Percentiles rank a stretch among this genome's conserved stretches.
Evolutionary conservation across 2,113 vertebrate genomes (phyloP).

Genomic region (Bufo gargarizans): DNA sequence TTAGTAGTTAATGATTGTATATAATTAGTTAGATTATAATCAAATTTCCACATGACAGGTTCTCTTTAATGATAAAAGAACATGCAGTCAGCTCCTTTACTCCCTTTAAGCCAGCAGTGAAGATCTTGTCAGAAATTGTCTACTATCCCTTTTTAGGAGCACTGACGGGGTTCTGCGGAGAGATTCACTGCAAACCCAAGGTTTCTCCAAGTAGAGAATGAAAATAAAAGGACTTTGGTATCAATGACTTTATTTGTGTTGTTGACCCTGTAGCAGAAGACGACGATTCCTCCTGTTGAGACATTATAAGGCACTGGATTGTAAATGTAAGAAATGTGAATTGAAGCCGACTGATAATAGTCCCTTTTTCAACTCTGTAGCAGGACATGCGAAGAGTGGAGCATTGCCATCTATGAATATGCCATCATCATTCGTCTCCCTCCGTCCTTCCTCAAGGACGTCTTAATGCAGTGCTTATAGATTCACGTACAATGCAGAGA

Average conservation of each 20-base stretch:
- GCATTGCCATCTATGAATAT: background rate
- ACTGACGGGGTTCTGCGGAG: background rate
- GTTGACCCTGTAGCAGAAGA: slow-evolving; percentile 3
- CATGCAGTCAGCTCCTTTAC: too few species aligned
- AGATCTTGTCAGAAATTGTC: background rate
- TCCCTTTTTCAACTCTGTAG: background rate
- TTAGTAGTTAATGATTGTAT: too few species aligned
- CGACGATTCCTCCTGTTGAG: background rate
- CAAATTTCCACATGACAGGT: too few species aligned
- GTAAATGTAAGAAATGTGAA: background rate
- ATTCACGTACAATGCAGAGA: background rate
- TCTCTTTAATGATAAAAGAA: too few species aligned
- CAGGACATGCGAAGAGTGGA: background rate
- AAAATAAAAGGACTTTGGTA: background rate
- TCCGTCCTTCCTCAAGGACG: slow-evolving; percentile 27
- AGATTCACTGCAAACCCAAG: background rate
- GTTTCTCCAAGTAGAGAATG: background rate
- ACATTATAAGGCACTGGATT: background rate
- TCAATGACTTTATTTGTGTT: background rate
- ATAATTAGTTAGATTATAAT: too few species aligned
- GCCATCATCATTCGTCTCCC: background rate
- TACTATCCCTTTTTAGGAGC: background rate
- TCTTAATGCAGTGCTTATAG: slow-evolving; percentile 17
- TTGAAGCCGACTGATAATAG: background rate
- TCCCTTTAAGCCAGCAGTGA: too few species aligned